Percentiles rank a stretch among this genome's conserved stretches.
These are phyloP conservation scores for Xanthorhoe spadicearia DNA, from an alignment of 2,888 invertebrate genomes.

Conservation along the genomic window DNA sequence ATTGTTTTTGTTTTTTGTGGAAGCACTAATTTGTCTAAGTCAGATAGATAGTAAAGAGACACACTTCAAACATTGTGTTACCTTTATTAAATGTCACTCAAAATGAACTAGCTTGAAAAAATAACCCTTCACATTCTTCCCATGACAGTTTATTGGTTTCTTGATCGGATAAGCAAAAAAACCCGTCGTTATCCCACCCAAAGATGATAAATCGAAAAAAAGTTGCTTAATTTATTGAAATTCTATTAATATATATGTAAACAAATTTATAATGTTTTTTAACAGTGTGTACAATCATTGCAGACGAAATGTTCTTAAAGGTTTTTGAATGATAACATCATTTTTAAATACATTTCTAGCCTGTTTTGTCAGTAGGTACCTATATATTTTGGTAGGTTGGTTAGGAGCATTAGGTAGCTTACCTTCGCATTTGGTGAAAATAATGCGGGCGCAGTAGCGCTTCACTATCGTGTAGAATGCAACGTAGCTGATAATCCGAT, in stretches of 20 bases:
- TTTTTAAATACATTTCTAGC: too few relatives aligned
- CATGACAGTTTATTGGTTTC: background rate
- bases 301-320: too few relatives aligned
- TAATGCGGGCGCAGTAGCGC: constrained; percentile 53
- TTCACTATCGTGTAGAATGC: constrained; percentile 40
- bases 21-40: background rate
- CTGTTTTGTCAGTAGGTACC: too few relatives aligned
- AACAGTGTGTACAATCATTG: too few relatives aligned
- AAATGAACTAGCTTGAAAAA: background rate
- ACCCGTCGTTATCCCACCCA: constrained; percentile 2
- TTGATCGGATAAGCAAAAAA: too few relatives aligned
- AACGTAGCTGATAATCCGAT: constrained; percentile 60
- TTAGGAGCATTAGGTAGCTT: background rate
- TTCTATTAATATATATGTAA: too few relatives aligned
- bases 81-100: background rate
- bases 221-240: too few relatives aligned
- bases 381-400: too few relatives aligned
- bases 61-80: background rate
- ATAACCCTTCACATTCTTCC: background rate
- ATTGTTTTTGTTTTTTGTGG: background rate
- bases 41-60: background rate
- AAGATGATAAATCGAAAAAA: background rate
- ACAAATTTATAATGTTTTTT: too few relatives aligned
- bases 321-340: too few relatives aligned
- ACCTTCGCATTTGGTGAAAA: constrained; percentile 42